These are phyloP conservation scores for Trachythela sp. DNA, from an alignment of 64 coral and sea anemone genomes.

Conservation along the genomic window DNA sequence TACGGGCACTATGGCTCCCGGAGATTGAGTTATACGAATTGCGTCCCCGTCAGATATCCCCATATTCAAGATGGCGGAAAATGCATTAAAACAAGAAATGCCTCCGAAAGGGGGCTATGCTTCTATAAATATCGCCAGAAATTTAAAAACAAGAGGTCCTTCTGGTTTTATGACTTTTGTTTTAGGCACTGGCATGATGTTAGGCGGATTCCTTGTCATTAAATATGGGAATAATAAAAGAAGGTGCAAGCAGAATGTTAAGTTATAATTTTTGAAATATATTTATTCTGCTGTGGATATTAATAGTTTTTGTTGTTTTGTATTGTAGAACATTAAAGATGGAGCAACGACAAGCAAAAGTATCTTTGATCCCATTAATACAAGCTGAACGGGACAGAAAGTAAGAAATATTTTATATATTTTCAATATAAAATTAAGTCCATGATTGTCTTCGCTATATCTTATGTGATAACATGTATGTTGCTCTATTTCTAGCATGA, in stretches of 20 bases:
- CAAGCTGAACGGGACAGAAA: conserved; percentile 96
- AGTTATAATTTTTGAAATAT: background rate
- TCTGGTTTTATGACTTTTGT: conserved; percentile 72
- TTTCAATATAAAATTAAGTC: background rate
- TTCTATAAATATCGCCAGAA: conserved; percentile 65
- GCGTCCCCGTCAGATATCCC: background rate
- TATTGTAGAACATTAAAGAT: conserved; percentile 75
- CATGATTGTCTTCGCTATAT: background rate
- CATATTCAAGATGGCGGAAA: conserved; percentile 75
- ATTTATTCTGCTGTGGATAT: background rate
- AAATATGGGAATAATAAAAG: conserved; percentile 72
- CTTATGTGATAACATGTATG: background rate
- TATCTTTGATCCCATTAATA: conserved; percentile 78
- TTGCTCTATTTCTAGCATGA: conserved; percentile 41
- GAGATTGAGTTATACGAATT: too few relatives aligned
- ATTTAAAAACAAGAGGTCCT: conserved; percentile 78
- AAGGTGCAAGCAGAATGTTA: background rate
- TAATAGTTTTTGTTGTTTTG: background rate
- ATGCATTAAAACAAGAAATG: conserved; percentile 64
- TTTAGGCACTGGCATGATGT: conserved; percentile 76
- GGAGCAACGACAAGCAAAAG: conserved; percentile 81
- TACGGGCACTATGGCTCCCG: too few relatives aligned
- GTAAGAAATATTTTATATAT: conserved; percentile 29
- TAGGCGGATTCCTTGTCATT: conserved; percentile 73
- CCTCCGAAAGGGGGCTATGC: conserved; percentile 96